A percentile compares a stretch with the other conserved stretches of the same genome.
Conservation (phyloP, 2,797 vertebrate species). For the Chiroxiphia lanceolata region DNA sequence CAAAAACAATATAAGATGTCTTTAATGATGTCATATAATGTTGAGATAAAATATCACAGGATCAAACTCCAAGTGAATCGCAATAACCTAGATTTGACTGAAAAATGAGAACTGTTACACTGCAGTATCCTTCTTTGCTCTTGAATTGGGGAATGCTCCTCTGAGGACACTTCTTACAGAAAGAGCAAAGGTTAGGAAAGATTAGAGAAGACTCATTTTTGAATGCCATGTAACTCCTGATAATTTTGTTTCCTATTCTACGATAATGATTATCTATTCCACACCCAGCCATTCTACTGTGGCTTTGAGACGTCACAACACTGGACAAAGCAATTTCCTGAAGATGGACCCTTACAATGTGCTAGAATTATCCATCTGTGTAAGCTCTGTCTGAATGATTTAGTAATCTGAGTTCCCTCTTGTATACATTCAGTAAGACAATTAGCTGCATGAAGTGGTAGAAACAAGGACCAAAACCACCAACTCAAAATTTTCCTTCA, state of each 20-base stretch:
- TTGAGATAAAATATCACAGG: slow-evolving; percentile 52
- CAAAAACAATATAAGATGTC: slow-evolving; percentile 71
- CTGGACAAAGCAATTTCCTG: background rate
- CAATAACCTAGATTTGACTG: slow-evolving; percentile 20
- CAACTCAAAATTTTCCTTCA: background rate
- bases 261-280: background rate
- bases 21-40: slow-evolving; percentile 69
- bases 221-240: background rate
- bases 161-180: background rate
- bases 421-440: background rate
- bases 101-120: background rate
- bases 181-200: slow-evolving; percentile 31
- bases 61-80: slow-evolving; percentile 31
- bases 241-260: background rate
- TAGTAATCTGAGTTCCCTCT: background rate
- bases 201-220: background rate
- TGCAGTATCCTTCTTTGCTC: background rate
- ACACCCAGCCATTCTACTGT: background rate
- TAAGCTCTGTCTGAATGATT: background rate
- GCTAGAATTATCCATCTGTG: background rate
- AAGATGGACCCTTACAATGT: background rate
- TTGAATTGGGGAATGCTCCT: background rate
- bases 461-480: background rate
- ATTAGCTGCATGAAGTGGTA: background rate
- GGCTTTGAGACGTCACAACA: background rate